Conservation (phyloP, 2,888 invertebrate genomes). For the Blera fallax region DNA sequence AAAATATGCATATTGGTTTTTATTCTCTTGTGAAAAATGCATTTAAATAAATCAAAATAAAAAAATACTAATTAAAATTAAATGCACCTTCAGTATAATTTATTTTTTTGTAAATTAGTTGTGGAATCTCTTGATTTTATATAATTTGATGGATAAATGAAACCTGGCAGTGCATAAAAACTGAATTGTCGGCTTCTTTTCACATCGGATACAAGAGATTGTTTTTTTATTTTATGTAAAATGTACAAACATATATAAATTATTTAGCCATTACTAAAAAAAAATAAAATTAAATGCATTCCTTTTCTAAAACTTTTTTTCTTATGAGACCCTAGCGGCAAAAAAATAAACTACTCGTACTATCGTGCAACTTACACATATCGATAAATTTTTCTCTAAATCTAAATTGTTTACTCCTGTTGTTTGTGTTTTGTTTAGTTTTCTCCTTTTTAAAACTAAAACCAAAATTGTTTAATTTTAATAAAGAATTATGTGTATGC, state of each 20-base stretch:
- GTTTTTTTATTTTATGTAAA: background rate
- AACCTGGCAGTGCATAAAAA: slow-evolving; percentile 11
- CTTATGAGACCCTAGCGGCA: background rate
- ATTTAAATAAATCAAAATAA: slow-evolving; percentile 1
- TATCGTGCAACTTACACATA: background rate
- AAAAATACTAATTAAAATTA: slow-evolving; percentile 21
- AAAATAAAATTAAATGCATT: slow-evolving; percentile 11
- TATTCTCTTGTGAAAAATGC: background rate
- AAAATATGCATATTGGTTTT: background rate
- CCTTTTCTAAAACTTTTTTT: background rate
- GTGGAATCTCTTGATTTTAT: background rate
- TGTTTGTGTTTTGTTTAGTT: background rate
- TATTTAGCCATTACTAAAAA: background rate
- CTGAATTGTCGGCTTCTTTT: background rate
- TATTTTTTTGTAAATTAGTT: background rate
- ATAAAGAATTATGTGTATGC: slow-evolving; percentile 3
- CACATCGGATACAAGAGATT: background rate
- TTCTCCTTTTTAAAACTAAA: slow-evolving; percentile 3
- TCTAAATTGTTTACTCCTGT: slow-evolving; percentile 10
- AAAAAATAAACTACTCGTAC: background rate
- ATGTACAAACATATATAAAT: background rate
- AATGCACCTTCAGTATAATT: slow-evolving; percentile 28
- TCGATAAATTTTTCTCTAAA: background rate
- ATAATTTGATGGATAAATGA: background rate
- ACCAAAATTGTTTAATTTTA: slow-evolving; percentile 11